phyloP scores from a whole-genome alignment of 2,113 vertebrate species.

The Mormoops blainvillei region DNA sequence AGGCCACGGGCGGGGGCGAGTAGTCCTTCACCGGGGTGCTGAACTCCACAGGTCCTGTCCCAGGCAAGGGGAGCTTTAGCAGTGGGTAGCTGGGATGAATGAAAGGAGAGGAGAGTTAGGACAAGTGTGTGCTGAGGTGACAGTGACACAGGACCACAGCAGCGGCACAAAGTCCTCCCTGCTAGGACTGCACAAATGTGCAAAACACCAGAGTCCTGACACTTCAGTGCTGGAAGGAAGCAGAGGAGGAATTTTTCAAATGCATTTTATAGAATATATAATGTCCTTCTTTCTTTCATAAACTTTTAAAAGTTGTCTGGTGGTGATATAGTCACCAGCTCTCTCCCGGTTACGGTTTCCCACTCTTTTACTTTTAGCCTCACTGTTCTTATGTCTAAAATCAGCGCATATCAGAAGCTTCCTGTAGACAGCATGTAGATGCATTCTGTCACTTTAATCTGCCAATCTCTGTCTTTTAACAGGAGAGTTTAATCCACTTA shows the following conservation, averaged over 20 bases:
- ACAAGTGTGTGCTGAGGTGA: rapidly evolving
- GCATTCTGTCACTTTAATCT: not conserved
- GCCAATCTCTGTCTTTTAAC: not conserved
- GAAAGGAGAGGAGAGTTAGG: not conserved
- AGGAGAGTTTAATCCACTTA: not conserved
- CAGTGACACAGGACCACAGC: rapidly evolving
- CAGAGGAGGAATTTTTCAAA: not conserved
- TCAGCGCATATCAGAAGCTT: not conserved
- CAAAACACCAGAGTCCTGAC: not conserved
- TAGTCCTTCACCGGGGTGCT: slow-evolving; percentile 92
- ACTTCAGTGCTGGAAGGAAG: not conserved
- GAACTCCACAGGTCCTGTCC: slow-evolving; percentile 95
- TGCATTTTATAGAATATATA: not conserved
- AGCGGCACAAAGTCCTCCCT: not conserved
- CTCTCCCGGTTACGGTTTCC: not conserved
- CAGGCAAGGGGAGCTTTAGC: slow-evolving; percentile 94
- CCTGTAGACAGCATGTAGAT: not conserved
- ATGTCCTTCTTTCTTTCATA: not conserved
- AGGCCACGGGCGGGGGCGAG: slow-evolving; percentile 79
- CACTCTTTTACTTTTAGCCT: not conserved
- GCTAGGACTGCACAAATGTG: not conserved
- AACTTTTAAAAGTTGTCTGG: not conserved
- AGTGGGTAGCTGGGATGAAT: slow-evolving; percentile 85
- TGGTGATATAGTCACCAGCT: not conserved
- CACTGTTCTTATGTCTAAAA: not conserved